Base-by-base conservation (phyloP, 53 echinoderm and acorn worm genomes). In the Echinometra lucunter region DNA sequence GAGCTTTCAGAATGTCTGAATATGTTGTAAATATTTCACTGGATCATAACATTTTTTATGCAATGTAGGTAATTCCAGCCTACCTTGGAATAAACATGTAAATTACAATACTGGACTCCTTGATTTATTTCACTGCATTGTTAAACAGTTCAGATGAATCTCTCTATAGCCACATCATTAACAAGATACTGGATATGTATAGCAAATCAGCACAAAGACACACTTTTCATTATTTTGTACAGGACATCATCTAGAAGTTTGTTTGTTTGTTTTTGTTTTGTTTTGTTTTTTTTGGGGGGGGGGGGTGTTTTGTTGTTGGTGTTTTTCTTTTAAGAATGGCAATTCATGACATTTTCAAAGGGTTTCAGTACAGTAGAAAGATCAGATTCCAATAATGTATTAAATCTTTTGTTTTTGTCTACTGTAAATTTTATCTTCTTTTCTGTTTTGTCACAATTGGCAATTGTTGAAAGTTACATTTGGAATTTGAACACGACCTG, bases 1-100 rank as follows among this genome's bases (percentile, higher is more conserved):
- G n/a, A n/a, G n/a, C n/a, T n/a, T n/a, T n/a, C n/a, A n/a, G n/a
- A n/a, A n/a, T n/a, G n/a, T n/a, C n/a, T n/a, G n/a, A n/a, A n/a
- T n/a, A n/a, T n/a, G n/a, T n/a, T 78, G 78, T 78, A 78, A 78
- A 78, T 78, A 38, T 78, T 42, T 78, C 10, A 21, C 42, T 40
- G 78, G 38, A 78, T 40, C 8, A 37, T 78, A 78, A 38, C 78
- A 19, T 11, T 40, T 78, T 42, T 38, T 12, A 6, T 40, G 4
- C 42, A 42, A 17, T 40, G 78, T 19, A 78, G 35, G 78, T 78
- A 42, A 42, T 38, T 78, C 0, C 7, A 18, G 42, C 23, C 42
- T 42, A 78, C 35, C 9, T 38, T 38, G 78, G 5, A 75, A 78
- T 78, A 78, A 78, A 78, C 42, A 6, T 78, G 1, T 78, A 78